phyloP scores from a whole-genome alignment of 2,888 invertebrate species.

The Cryptus viduatorius region DNA sequence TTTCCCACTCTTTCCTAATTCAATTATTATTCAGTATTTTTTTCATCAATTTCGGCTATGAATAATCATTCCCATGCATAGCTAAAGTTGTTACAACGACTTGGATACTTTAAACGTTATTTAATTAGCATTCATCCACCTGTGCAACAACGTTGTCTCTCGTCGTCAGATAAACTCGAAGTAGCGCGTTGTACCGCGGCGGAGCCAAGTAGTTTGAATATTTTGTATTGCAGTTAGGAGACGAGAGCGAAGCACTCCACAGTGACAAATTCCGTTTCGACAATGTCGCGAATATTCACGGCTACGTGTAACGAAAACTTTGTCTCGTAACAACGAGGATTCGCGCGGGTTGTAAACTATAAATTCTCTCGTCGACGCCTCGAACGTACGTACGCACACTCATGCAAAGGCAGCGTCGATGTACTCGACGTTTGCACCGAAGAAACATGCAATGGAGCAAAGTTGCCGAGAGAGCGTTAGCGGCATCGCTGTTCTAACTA shows the following conservation, averaged over 20 bases:
- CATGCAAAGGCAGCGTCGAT: background rate
- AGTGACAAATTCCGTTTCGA: constrained; percentile 30
- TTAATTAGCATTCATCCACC: background rate
- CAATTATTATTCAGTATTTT: background rate
- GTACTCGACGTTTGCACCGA: constrained; percentile 18
- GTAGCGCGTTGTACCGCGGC: background rate
- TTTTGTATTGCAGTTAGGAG: background rate
- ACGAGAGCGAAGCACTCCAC: background rate
- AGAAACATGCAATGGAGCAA: constrained; percentile 39
- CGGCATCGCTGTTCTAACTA: constrained; percentile 21
- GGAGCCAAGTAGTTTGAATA: background rate
- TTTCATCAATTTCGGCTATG: no score
- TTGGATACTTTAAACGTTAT: background rate
- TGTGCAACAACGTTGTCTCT: background rate
- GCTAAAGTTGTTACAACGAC: background rate
- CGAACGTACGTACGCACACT: background rate
- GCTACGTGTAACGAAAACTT: constrained; percentile 35
- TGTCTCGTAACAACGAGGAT: constrained; percentile 20
- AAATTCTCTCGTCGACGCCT: constrained; percentile 30
- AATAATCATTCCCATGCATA: background rate
- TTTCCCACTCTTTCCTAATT: no score
- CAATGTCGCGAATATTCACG: constrained; percentile 31
- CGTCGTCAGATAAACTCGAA: background rate
- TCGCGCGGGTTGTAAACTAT: constrained; percentile 22
- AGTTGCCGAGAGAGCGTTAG: constrained; percentile 6